Base-by-base conservation (phyloP, 2,113 vertebrate genomes). In the Gambusia holbrooki region DNA sequence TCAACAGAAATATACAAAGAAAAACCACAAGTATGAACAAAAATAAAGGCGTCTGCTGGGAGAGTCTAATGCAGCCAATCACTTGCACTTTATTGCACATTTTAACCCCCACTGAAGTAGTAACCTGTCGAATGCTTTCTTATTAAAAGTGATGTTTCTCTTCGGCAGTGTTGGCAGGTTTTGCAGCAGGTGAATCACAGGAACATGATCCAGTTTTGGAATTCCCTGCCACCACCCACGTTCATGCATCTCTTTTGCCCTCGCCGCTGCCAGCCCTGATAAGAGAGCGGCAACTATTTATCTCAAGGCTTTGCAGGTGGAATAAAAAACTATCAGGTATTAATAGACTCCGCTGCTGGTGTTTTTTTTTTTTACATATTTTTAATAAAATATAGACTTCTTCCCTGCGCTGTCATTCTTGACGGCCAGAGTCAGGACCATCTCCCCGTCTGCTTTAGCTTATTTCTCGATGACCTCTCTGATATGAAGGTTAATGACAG, bases 171-270 rank as follows among this genome's bases (percentile, higher is more conserved):
- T 32, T 48, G 25, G 22, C 51, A 19, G 48, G 51, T 42, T 79
- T 71, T 42, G 30, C 73, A 72, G 65, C 78, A 74, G 42, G 63
- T 69, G 67, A 63, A 74, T 72, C 48, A 25, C 75, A 61, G 58
- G 32, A 61, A 68, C 17, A 70, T 4, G 25, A 82, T 75, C n/a
- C 51, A 1, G 6, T 64, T 37, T 66, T 74, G 51, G 62, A 83
- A 78, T 76, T 72, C 66, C 77, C 40, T 71, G 75, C 73, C 66
- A 65, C 69, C 80, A 66, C 77, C 62, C 70, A 69, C 58, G 66
- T 74, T 73, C 68, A 29, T 42, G 68, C 19, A 63, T 67, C 66
- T 29, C 45, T 0, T 25, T 62, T 69, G 15, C 27, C 58, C 25
- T 75, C 42, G 42, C 29, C 70, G 37, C 71, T 80, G 76, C 62